Base-by-base conservation (phyloP, 2,113 vertebrate species). In the Paramormyrops kingsleyae region DNA sequence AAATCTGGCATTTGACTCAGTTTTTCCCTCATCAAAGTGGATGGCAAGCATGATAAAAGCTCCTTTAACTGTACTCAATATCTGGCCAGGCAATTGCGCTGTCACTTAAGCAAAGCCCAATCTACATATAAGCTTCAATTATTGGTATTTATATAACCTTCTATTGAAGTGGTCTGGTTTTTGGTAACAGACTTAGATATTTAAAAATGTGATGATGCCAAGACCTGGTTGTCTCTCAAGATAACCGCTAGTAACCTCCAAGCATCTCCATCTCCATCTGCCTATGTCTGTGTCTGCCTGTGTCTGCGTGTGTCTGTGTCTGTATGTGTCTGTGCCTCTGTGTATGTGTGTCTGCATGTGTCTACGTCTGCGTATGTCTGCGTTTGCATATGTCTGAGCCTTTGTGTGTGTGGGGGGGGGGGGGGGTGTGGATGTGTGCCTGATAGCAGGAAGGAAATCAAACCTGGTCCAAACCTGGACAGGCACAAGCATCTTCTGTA, bases 231-330 rank as follows among this genome's bases (percentile, higher is more conserved):
- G 31, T 35, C 13, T 35, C 70, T 74, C 70, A 15, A 39, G 12
- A 35, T 35, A 15, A 35, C 27, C n/a, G 10, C 31, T 5, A 74
- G 31, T 17, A 39, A 39, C 27, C 70, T 35, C 31, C 13, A 12
- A 35, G 6, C 4, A 74, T 77, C 70, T 17, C n/a, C n/a, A 70
- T 52, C 3, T 52, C 5, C 19, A 21, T 21, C 0, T 21, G 53
- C 21, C 21, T 56, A 0, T 52, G 47, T 49, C 2, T 49, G 49
- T 47, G 9, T 47, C 8, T 47, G 47, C 9, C 13, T 52, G 50
- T 0, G 5, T 1, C 17, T 53, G 52, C 0, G 1, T 53, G 4
- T 53, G 4, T 52, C 0, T 50, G 49, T 0, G 3, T 15, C 2
- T 50, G 49, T 0, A 0, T 50, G 3, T 50, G 49, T 50, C 2